phyloP scores from a whole-genome alignment of 2,113 vertebrate genomes.

The Symphodus melops region DNA sequence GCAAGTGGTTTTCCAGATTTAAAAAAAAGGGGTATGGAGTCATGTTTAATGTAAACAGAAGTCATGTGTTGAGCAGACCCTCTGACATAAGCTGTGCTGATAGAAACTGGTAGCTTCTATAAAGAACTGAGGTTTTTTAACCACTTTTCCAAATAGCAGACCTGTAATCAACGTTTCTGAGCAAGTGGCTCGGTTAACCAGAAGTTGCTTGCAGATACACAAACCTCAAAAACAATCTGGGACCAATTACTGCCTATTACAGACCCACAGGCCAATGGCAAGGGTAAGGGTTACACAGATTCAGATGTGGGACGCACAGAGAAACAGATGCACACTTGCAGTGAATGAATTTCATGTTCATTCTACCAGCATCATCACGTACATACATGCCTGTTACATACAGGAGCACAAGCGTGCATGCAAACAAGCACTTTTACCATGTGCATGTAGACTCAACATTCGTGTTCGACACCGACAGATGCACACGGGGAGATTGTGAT shows the following conservation, averaged over 20 bases:
- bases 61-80: constrained; percentile 64
- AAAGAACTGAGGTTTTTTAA: constrained; percentile 73
- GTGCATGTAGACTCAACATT: constrained; percentile 60
- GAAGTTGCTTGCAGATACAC: constrained; percentile 62
- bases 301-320: constrained; percentile 60
- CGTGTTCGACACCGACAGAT: constrained; percentile 19
- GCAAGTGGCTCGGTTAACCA: constrained; percentile 81
- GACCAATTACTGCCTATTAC: constrained; percentile 81
- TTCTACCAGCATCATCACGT: constrained; percentile 2
- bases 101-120: constrained; percentile 71
- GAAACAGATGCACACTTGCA: constrained; percentile 51
- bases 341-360: constrained; percentile 8
- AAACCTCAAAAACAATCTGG: constrained; percentile 81
- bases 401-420: background rate
- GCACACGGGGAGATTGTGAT: constrained; percentile 13
- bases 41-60: constrained; percentile 50
- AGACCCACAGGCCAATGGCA: constrained; percentile 70
- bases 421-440: background rate
- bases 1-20: constrained; percentile 5
- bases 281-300: constrained; percentile 62
- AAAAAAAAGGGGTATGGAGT: constrained; percentile 18
- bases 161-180: constrained; percentile 77
- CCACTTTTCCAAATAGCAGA: constrained; percentile 70
- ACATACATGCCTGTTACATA: background rate
- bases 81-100: constrained; percentile 55